Percentiles rank a stretch among this genome's conserved stretches.
Conservation (phyloP, 2,113 vertebrate genomes). For the Xenopus laevis region DNA sequence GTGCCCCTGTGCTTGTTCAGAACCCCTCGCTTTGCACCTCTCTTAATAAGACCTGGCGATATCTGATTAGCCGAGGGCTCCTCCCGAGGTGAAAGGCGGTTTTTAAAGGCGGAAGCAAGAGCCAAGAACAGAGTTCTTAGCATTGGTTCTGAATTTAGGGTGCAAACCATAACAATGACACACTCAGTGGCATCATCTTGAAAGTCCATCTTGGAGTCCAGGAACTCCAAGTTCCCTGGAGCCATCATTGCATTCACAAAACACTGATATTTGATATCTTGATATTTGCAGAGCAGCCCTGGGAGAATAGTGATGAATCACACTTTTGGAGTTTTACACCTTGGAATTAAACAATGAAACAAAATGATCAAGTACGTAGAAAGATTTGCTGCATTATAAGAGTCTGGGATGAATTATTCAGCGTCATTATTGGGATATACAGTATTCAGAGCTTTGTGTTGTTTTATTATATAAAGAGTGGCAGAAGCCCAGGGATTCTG, state of each 20-base stretch:
- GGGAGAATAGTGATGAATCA: neutral
- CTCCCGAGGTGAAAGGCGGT: no score
- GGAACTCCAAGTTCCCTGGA: neutral
- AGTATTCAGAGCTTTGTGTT: neutral
- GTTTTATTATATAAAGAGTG: neutral
- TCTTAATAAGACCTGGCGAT: no score
- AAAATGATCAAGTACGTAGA: conserved; percentile 10
- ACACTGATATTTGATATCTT: conserved; percentile 25
- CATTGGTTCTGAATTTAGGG: no score
- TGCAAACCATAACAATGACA: no score
- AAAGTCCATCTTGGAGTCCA: neutral
- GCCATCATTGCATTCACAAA: conserved; percentile 18
- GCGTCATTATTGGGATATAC: neutral
- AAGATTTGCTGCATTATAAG: neutral
- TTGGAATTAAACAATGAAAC: conserved; percentile 15
- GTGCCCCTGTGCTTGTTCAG: no score
- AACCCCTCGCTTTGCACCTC: no score
- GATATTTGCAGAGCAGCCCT: neutral
- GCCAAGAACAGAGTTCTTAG: no score
- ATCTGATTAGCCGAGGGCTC: no score
- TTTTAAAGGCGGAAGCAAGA: no score
- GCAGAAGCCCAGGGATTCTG: neutral
- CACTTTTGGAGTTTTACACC: conserved; percentile 25
- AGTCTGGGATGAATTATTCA: conserved; percentile 13
- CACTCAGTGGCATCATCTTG: no score